Percentiles rank a stretch among this genome's conserved stretches.
Evolutionary conservation across 2,888 invertebrate species (phyloP).

Genomic region (Orthonevra nobilis): DNA sequence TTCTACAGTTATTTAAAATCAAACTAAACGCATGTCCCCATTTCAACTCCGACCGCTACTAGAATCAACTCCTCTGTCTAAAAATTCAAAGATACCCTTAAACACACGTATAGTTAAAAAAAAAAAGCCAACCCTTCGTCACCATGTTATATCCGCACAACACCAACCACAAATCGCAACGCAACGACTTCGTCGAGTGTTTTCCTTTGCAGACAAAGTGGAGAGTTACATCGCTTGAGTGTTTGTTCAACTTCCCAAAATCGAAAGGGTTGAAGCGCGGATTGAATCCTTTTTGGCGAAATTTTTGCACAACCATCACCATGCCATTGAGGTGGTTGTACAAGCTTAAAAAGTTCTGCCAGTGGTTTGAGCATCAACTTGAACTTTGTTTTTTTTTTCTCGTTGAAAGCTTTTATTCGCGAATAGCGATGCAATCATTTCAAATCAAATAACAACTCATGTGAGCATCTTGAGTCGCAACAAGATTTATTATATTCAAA

Average conservation of each 20-base stretch:
- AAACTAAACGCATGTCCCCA: too few relatives aligned
- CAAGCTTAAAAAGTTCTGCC: background rate
- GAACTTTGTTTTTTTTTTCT: slow-evolving; percentile 32
- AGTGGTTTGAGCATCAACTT: slow-evolving; percentile 47
- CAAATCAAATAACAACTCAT: slow-evolving; percentile 1
- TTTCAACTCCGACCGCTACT: too few relatives aligned
- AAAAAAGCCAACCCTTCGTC: too few relatives aligned
- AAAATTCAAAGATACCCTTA: too few relatives aligned
- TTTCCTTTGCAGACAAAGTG: slow-evolving; percentile 15
- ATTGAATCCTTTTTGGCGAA: slow-evolving; percentile 27
- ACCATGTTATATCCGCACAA: too few relatives aligned
- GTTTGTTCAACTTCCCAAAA: slow-evolving; percentile 31
- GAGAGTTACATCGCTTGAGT: slow-evolving; percentile 31
- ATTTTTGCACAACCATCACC: background rate
- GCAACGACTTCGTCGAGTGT: background rate
- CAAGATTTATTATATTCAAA: slow-evolving; percentile 27
- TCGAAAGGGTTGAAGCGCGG: slow-evolving; percentile 39
- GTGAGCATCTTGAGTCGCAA: slow-evolving; percentile 17
- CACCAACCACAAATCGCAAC: background rate
- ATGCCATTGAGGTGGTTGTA: slow-evolving; percentile 50
- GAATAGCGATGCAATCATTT: background rate
- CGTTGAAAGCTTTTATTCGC: slow-evolving; percentile 27
- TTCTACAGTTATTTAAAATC: too few relatives aligned
- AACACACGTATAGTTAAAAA: too few relatives aligned
- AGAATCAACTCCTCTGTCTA: too few relatives aligned